A percentile compares a stretch with the other conserved stretches of the same genome.
These are phyloP conservation scores for Emys orbicularis DNA, from an alignment of 2,797 vertebrate genomes.

Conservation along the genomic window DNA sequence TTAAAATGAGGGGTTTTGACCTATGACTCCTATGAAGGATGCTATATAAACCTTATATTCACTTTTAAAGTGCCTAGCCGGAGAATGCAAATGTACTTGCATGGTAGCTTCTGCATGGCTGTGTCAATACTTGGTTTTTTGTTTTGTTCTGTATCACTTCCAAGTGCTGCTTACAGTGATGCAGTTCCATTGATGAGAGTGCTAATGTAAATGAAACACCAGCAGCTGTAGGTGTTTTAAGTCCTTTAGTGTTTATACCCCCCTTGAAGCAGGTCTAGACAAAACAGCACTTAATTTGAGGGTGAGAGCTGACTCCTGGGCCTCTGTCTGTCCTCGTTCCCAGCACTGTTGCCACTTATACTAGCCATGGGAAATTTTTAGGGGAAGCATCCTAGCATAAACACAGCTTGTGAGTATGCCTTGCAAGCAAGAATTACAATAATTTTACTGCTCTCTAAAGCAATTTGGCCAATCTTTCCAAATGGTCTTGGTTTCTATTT, in stretches of 20 bases:
- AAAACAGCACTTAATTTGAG: not conserved
- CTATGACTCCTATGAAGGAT: not conserved
- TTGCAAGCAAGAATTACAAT: not conserved
- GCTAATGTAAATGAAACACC: not conserved
- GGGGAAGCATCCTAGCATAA: not conserved
- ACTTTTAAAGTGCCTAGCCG: not conserved
- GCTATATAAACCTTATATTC: not conserved
- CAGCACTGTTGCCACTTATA: not conserved
- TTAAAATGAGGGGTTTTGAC: not conserved
- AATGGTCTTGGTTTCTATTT: not conserved
- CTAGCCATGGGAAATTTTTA: not conserved
- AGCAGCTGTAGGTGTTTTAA: not conserved
- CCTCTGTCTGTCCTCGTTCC: not conserved
- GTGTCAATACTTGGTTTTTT: not conserved
- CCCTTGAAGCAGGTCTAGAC: not conserved
- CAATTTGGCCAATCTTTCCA: not conserved
- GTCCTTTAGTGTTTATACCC: not conserved
- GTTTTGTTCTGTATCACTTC: not conserved
- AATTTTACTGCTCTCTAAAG: not conserved
- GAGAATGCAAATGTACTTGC: not conserved
- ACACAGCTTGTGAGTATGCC: not conserved
- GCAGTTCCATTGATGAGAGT: not conserved
- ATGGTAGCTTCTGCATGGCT: not conserved
- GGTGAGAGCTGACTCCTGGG: not conserved
- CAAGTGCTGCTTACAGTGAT: not conserved